Evolutionary conservation across 2,888 invertebrate species (phyloP).

Genomic region (Mechanitis messenoides): DNA sequence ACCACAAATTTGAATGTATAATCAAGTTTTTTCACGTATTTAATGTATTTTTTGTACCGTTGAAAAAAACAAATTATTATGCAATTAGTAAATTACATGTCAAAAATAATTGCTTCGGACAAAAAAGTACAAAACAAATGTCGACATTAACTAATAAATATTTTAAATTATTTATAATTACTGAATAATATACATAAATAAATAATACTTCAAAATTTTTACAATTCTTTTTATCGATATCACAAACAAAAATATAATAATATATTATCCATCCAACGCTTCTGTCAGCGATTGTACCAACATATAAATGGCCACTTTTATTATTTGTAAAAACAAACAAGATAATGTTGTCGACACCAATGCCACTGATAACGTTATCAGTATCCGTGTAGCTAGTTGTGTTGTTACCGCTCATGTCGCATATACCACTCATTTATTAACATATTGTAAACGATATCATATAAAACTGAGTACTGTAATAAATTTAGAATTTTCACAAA

Average conservation of each 20-base stretch:
- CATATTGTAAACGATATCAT: too few species aligned
- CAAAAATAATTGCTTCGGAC: slow-evolving; percentile 4
- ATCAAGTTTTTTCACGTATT: too few species aligned
- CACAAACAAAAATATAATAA: background rate
- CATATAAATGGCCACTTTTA: slow-evolving; percentile 33
- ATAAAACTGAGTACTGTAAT: too few species aligned
- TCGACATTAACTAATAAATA: too few species aligned
- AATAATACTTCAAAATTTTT: background rate
- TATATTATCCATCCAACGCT: slow-evolving; percentile 15
- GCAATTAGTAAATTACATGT: background rate
- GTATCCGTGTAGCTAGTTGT: slow-evolving; percentile 27
- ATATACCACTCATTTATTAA: background rate
- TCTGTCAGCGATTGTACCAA: slow-evolving; percentile 37
- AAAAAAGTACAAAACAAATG: background rate
- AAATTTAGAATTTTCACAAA: too few species aligned
- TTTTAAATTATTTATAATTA: too few species aligned
- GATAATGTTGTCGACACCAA: slow-evolving; percentile 68
- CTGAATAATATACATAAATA: background rate
- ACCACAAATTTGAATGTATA: too few species aligned
- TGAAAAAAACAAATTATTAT: too few species aligned
- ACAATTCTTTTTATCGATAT: too few species aligned
- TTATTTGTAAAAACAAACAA: slow-evolving; percentile 53
- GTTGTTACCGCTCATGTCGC: slow-evolving; percentile 21
- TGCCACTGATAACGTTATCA: slow-evolving; percentile 67
- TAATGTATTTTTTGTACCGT: too few species aligned